Percentiles rank a stretch among this genome's conserved stretches.
Conservation (phyloP, 2,888 invertebrate genomes). For the Hymenopus coronatus region DNA sequence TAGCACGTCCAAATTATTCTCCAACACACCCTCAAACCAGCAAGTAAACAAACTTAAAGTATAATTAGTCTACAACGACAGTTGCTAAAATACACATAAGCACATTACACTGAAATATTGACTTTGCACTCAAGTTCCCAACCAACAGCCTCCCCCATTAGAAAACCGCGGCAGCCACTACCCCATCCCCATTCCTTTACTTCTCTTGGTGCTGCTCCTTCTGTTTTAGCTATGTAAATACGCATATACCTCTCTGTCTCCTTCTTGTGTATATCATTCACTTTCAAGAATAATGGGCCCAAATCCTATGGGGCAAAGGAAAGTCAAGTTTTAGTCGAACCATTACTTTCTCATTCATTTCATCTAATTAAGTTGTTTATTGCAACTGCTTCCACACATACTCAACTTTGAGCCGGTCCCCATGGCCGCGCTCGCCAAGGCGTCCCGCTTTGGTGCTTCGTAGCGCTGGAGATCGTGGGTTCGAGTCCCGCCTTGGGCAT, state of each 20-base stretch:
- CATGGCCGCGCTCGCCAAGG: no score
- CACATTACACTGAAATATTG: slow-evolving; percentile 20
- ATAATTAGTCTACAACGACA: slow-evolving; percentile 8
- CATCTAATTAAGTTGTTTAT: not conserved
- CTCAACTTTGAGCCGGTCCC: not conserved
- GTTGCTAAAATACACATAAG: slow-evolving; percentile 16
- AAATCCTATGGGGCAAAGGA: not conserved
- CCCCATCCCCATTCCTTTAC: not conserved
- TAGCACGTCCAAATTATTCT: not conserved
- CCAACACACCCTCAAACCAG: not conserved
- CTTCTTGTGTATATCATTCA: not conserved
- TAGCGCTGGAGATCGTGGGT: no score
- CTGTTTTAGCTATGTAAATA: not conserved
- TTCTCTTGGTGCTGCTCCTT: not conserved
- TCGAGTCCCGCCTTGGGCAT: no score
- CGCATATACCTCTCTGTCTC: not conserved
- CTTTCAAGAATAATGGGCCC: not conserved
- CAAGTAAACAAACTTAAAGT: slow-evolving; percentile 14
- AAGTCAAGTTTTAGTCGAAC: not conserved
- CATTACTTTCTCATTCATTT: not conserved
- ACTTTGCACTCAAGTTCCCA: slow-evolving; percentile 11
- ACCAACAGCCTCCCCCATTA: not conserved
- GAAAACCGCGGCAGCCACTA: not conserved
- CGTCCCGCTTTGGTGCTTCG: no score
- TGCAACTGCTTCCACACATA: not conserved